Conservation (phyloP, 2,888 invertebrate genomes). For the Dioctria linearis region DNA sequence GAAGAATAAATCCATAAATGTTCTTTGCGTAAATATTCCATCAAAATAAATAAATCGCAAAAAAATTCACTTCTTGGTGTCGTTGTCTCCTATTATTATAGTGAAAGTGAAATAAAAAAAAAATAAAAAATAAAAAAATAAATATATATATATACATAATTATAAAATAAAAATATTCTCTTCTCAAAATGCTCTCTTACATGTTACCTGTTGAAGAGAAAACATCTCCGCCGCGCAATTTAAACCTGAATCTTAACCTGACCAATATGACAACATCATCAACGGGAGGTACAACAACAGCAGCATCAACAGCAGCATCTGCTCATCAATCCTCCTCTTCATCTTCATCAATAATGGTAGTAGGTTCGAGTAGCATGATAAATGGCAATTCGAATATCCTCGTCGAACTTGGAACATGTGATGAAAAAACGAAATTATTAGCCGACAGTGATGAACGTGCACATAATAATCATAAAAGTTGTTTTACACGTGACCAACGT, state of each 20-base stretch:
- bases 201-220: constrained; percentile 53
- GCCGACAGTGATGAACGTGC: constrained; percentile 53
- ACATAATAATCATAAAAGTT: constrained; percentile 49
- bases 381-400: constrained; percentile 57
- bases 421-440: constrained; percentile 57
- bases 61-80: not conserved
- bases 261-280: constrained; percentile 15
- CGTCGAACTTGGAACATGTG: constrained; percentile 45
- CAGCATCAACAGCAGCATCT: not conserved
- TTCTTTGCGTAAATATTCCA: not conserved
- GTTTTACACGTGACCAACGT: constrained; percentile 55
- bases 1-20: not conserved
- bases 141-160: not conserved
- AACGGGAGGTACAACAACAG: not conserved
- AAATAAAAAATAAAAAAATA: not conserved
- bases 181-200: constrained; percentile 51
- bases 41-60: constrained; percentile 6
- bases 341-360: too few species aligned
- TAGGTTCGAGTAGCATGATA: constrained; percentile 51
- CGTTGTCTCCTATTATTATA: not conserved
- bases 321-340: not conserved
- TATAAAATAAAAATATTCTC: constrained; percentile 8
- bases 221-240: constrained; percentile 22
- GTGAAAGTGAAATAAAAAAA: constrained; percentile 37
- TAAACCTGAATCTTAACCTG: constrained; percentile 46